Percentiles rank a stretch among this genome's conserved stretches.
Evolutionary conservation across 2,888 invertebrate species (phyloP).

Genomic region (Dysmachus trigonus): DNA sequence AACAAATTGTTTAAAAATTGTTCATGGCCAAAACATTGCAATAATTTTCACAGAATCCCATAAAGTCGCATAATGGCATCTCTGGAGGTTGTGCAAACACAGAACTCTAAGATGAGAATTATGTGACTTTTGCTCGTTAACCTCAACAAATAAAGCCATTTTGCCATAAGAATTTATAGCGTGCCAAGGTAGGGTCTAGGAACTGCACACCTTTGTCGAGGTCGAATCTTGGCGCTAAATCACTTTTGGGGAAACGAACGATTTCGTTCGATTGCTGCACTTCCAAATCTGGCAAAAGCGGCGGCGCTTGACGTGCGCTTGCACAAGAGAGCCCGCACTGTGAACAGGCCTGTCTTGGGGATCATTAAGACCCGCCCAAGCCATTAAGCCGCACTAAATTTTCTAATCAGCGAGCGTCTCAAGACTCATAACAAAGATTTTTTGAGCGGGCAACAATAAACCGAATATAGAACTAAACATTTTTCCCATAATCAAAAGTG

Average conservation of each 20-base stretch:
- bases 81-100: neutral
- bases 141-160: neutral
- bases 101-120: neutral
- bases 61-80: neutral
- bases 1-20: neutral
- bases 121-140: neutral
- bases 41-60: neutral
- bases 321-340: neutral
- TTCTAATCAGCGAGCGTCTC: constrained; percentile 23
- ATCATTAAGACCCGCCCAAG: constrained; percentile 16
- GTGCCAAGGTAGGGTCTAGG: neutral
- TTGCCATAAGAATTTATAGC: neutral
- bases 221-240: neutral
- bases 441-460: neutral
- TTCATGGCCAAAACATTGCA: neutral
- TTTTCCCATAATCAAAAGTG: constrained; percentile 36
- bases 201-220: neutral
- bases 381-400: constrained; percentile 34
- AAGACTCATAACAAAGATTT: constrained; percentile 19
- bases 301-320: neutral
- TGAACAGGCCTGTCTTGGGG: neutral
- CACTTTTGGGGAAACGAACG: neutral
- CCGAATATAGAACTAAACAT: neutral
- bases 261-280: too few relatives aligned
- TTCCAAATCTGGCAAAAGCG: neutral